Conservation (phyloP, 2,888 invertebrate species). For the Drosophila leonis region DNA sequence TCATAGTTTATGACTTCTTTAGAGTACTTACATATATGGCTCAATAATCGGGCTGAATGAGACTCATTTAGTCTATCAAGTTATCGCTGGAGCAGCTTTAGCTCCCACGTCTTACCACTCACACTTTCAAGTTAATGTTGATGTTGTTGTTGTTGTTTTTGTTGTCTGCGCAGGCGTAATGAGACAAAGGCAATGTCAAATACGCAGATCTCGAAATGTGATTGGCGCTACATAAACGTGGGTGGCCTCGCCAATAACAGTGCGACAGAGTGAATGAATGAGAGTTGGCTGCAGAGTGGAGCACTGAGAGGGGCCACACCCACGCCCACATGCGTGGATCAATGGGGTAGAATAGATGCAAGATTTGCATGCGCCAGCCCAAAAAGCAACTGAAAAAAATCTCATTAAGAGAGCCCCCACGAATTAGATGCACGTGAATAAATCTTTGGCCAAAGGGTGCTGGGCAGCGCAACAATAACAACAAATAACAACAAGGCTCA, state of each 20-base stretch:
- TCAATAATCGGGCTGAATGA: slow-evolving; percentile 60
- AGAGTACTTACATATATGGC: slow-evolving; percentile 51
- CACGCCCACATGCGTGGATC: slow-evolving; percentile 60
- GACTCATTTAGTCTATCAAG: slow-evolving; percentile 70
- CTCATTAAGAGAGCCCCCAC: slow-evolving; percentile 65
- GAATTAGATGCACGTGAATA: slow-evolving; percentile 57
- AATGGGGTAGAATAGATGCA: slow-evolving; percentile 29
- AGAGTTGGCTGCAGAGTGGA: neutral
- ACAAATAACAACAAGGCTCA: slow-evolving; percentile 10
- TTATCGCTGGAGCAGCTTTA: slow-evolving; percentile 53
- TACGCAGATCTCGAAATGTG: slow-evolving; percentile 70
- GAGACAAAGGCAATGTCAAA: slow-evolving; percentile 76
- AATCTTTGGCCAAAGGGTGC: slow-evolving; percentile 50
- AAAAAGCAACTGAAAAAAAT: slow-evolving; percentile 18
- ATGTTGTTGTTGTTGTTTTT: slow-evolving; percentile 21
- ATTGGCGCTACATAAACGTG: slow-evolving; percentile 67
- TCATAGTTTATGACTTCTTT: slow-evolving; percentile 39
- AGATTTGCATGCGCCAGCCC: slow-evolving; percentile 62
- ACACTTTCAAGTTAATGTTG: slow-evolving; percentile 21
- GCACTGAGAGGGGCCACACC: slow-evolving; percentile 25
- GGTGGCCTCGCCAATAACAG: slow-evolving; percentile 62
- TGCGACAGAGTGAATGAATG: neutral
- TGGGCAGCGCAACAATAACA: neutral
- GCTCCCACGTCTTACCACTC: slow-evolving; percentile 62
- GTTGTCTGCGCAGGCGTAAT: slow-evolving; percentile 79